Percentiles rank a stretch among this genome's conserved stretches.
Evolutionary conservation across 2,888 invertebrate genomes (phyloP).

Genomic region (Pardosa pseudoannulata): DNA sequence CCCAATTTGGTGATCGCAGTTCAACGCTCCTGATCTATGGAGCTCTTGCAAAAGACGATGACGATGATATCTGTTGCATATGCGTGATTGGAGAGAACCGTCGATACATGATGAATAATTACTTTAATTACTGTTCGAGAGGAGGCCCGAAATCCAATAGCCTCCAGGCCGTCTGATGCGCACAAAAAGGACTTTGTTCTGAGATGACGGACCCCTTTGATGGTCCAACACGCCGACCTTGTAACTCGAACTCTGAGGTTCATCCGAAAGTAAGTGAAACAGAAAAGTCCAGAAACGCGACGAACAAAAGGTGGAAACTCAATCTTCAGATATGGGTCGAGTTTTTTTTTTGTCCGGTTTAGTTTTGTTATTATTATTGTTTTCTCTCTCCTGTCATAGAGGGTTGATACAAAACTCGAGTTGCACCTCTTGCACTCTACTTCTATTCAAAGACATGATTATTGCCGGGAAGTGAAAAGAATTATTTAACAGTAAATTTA

Average conservation of each 20-base stretch:
- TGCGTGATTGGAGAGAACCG: conserved; percentile 19
- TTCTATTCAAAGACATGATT: too few species aligned
- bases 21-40: conserved; percentile 40
- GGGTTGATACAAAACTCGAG: too few species aligned
- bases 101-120: conserved; percentile 44
- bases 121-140: conserved; percentile 42
- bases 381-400: too few species aligned
- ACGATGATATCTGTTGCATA: conserved; percentile 50
- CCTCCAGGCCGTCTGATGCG: neutral
- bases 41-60: conserved; percentile 17
- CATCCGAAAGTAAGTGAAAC: neutral
- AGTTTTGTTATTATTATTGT: too few species aligned
- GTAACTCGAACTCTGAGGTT: neutral
- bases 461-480: too few species aligned
- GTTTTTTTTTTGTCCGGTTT: too few species aligned
- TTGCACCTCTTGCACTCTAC: too few species aligned
- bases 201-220: neutral
- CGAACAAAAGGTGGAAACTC: neutral
- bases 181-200: conserved; percentile 7
- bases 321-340: neutral
- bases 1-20: conserved; percentile 48
- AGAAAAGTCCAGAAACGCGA: neutral
- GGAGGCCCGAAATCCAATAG: neutral
- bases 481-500: too few species aligned
- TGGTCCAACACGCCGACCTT: neutral